These are phyloP conservation scores for Callospermophilus lateralis DNA, from an alignment of 2,113 vertebrate species.

Conservation along the genomic window DNA sequence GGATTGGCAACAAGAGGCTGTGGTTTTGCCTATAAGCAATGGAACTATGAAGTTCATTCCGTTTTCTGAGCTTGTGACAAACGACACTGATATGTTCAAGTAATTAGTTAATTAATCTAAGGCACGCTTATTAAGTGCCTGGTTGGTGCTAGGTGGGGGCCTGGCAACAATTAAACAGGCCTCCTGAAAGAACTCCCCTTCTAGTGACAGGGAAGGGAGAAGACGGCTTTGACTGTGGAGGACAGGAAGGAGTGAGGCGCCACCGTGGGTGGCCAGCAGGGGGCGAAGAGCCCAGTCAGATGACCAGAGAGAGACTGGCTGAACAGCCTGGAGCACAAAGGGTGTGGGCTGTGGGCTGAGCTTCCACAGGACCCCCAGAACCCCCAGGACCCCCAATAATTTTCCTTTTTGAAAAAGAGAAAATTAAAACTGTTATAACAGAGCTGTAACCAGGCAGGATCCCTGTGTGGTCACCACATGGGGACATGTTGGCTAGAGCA, in stretches of 20 bases:
- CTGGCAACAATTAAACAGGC: not conserved
- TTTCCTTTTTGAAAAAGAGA: not conserved
- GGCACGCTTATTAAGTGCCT: not conserved
- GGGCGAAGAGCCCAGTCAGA: not conserved
- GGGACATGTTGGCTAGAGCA: not conserved
- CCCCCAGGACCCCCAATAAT: too few species aligned
- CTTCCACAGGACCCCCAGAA: not conserved
- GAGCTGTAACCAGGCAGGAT: not conserved
- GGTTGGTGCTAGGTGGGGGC: not conserved
- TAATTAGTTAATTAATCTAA: not conserved
- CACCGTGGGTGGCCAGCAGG: not conserved
- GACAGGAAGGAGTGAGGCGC: too few species aligned
- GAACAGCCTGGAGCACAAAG: too few species aligned
- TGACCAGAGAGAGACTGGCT: too few species aligned
- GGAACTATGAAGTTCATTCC: not conserved
- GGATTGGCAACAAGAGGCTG: not conserved
- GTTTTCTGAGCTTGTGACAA: not conserved
- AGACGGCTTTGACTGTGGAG: too few species aligned
- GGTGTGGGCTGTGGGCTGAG: fast-evolving
- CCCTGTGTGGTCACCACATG: fast-evolving
- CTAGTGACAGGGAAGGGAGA: too few species aligned
- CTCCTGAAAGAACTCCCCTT: not conserved
- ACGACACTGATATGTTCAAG: not conserved
- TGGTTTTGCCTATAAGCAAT: not conserved
- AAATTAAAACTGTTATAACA: not conserved